phyloP scores from a whole-genome alignment of 1,140 invertebrate genomes.

The Zaprionus taronus region DNA sequence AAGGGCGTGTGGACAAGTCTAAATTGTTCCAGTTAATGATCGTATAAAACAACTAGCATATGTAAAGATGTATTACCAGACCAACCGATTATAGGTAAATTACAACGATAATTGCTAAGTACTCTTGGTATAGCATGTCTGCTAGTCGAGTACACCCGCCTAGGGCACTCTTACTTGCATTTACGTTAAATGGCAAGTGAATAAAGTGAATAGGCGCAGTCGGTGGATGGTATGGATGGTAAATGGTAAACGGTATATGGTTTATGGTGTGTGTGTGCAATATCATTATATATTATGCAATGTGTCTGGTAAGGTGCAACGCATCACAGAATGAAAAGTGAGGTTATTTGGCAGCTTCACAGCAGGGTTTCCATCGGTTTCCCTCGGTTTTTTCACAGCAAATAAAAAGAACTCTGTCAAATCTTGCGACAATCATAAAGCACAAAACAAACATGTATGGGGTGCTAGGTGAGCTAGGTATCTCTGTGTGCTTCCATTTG shows the following conservation, averaged over 20 bases:
- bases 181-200: slow-evolving; percentile 57
- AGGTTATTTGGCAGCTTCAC: not conserved
- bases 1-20: not conserved
- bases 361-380: not conserved
- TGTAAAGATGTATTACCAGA: not conserved
- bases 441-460: not conserved
- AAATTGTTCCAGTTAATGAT: not conserved
- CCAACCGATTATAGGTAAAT: not conserved
- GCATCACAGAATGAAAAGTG: slow-evolving; percentile 32
- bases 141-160: not conserved
- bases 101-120: not conserved
- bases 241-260: not conserved
- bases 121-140: not conserved
- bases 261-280: slow-evolving; percentile 16
- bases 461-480: not conserved
- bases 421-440: not conserved
- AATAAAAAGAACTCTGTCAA: slow-evolving; percentile 1
- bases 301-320: slow-evolving; percentile 40
- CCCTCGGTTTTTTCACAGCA: slow-evolving; percentile 1
- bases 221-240: not conserved
- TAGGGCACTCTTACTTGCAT: slow-evolving; percentile 16
- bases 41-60: not conserved
- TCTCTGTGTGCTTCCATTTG: slow-evolving; percentile 18
- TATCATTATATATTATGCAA: slow-evolving; percentile 14
- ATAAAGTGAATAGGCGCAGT: slow-evolving; percentile 36